A percentile compares a stretch with the other conserved stretches of the same genome.
Conservation (phyloP, 2,797 vertebrate genomes). For the Mus spretus region DNA sequence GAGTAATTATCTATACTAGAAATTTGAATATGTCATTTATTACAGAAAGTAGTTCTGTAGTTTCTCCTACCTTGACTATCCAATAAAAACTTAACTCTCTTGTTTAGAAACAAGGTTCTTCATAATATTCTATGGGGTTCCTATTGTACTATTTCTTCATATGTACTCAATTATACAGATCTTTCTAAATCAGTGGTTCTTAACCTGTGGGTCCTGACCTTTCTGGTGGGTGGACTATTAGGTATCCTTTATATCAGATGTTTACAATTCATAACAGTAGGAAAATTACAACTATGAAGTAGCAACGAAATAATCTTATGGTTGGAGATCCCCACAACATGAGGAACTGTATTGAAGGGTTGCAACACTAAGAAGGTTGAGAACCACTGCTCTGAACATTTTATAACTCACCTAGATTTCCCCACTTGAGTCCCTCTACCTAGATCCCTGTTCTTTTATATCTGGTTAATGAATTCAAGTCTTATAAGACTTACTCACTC, state of each 20-base stretch:
- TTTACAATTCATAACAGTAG: neutral
- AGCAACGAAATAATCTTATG: neutral
- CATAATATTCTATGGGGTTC: constrained; percentile 23
- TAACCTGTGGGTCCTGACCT: neutral
- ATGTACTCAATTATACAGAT: neutral
- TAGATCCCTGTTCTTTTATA: neutral
- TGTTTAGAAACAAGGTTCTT: constrained; percentile 41
- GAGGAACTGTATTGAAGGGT: neutral
- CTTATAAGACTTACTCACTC: neutral
- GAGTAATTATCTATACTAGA: too few species aligned
- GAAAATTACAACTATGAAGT: neutral
- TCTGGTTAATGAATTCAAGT: neutral
- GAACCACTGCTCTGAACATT: neutral
- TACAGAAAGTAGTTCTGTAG: constrained; percentile 19
- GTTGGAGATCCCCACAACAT: neutral
- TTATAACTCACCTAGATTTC: neutral
- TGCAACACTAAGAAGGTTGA: neutral
- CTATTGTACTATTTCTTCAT: constrained; percentile 6
- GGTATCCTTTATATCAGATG: neutral
- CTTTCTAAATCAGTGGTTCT: neutral
- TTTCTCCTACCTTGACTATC: constrained; percentile 33
- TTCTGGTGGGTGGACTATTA: neutral
- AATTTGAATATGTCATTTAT: constrained; percentile 34
- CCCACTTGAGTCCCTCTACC: neutral
- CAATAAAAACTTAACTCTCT: constrained; percentile 61